Conservation (phyloP, 2,888 invertebrate genomes). For the Acronicta alni region DNA sequence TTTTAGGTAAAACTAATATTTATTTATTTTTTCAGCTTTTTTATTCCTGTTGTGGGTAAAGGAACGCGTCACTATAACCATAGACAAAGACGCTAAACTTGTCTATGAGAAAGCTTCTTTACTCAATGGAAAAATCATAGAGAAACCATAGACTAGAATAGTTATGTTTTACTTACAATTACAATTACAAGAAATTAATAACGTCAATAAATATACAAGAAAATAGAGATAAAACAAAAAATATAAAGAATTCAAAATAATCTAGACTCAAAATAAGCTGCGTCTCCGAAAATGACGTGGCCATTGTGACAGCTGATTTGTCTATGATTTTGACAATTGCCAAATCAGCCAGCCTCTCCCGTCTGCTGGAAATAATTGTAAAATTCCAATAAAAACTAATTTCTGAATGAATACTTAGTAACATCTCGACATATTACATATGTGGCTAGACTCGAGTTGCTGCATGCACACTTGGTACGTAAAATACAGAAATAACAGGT, state of each 20-base stretch:
- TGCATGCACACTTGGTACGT: conserved; percentile 73
- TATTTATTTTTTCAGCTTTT: conserved; percentile 40
- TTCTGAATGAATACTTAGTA: conserved; percentile 77
- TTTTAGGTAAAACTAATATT: conserved; percentile 8
- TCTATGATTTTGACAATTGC: conserved; percentile 86
- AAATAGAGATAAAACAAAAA: background rate
- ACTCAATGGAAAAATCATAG: conserved; percentile 43
- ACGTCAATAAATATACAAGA: background rate
- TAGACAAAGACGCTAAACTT: conserved; percentile 70
- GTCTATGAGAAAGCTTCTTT: conserved; percentile 56
- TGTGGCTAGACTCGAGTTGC: conserved; percentile 60
- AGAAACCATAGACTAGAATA: conserved; percentile 21
- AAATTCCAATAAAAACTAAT: conserved; percentile 58
- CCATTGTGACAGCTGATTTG: conserved; percentile 81
- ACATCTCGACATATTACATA: conserved; percentile 57
- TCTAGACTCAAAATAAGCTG: conserved; percentile 34
- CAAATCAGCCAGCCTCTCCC: conserved; percentile 84
- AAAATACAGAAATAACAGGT: conserved; percentile 45
- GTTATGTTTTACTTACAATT: background rate
- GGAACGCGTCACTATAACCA: conserved; percentile 68
- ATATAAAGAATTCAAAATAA: background rate
- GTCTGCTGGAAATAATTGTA: conserved; percentile 64
- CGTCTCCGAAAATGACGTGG: conserved; percentile 87
- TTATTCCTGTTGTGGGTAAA: conserved; percentile 55
- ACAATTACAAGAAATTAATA: background rate